Conservation (phyloP, 2,797 vertebrate species). For the Uromys caudimaculatus region DNA sequence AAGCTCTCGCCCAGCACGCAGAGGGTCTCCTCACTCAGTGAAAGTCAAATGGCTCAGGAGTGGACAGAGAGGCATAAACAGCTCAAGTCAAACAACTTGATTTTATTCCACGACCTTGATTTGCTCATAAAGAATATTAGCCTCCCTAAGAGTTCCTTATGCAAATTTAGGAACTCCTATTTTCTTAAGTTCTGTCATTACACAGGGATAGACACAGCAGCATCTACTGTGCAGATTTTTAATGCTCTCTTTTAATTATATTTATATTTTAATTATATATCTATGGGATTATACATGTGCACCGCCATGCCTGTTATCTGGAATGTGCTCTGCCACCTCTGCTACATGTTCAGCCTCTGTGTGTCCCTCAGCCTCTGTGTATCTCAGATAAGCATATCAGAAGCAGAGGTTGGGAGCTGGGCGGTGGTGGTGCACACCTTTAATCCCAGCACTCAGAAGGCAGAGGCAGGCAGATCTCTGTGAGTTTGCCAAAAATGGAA, state of each 20-base stretch:
- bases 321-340: background rate
- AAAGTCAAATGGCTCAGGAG: background rate
- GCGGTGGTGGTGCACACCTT: background rate
- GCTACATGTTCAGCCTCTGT: background rate
- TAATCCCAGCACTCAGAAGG: background rate
- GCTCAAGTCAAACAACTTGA: background rate
- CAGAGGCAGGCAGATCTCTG: background rate
- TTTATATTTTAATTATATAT: background rate
- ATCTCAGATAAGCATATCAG: background rate
- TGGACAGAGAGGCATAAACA: background rate
- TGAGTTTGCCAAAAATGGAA: background rate
- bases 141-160: background rate
- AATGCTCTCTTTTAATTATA: background rate
- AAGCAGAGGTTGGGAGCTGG: background rate
- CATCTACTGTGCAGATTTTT: background rate
- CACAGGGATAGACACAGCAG: background rate
- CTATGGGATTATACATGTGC: background rate
- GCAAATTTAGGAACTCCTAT: background rate
- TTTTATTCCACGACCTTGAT: background rate
- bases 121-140: background rate
- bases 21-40: background rate
- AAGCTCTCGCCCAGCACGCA: background rate
- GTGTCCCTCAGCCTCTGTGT: background rate
- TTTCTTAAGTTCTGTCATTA: background rate
- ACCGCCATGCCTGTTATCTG: background rate